Conservation (phyloP, 2,888 invertebrate genomes). For the Drosophila nigricruria region DNA sequence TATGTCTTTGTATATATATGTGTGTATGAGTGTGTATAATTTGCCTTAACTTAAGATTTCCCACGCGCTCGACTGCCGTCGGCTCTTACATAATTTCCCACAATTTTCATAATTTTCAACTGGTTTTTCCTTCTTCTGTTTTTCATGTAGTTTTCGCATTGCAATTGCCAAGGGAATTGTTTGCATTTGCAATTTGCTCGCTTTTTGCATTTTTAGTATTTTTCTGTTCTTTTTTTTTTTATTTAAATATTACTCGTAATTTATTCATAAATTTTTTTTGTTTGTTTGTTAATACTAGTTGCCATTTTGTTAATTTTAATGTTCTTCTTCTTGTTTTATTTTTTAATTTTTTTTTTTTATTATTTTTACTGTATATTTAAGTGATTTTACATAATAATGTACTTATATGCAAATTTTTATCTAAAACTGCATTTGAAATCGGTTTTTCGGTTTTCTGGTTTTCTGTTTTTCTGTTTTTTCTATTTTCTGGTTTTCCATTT, state of each 20-base stretch:
- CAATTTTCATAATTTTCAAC: slow-evolving; percentile 44
- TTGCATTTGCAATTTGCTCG: slow-evolving; percentile 53
- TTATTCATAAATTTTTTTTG: slow-evolving; percentile 70
- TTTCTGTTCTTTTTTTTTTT: not conserved
- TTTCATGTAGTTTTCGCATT: slow-evolving; percentile 43
- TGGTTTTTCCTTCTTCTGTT: slow-evolving; percentile 29
- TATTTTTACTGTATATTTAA: slow-evolving; percentile 63
- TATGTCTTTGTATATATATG: slow-evolving; percentile 15
- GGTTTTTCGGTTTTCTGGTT: slow-evolving; percentile 39
- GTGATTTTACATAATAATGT: slow-evolving; percentile 80
- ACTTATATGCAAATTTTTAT: slow-evolving; percentile 71
- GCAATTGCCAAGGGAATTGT: slow-evolving; percentile 26
- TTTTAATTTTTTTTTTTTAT: slow-evolving; percentile 31
- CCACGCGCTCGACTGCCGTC: slow-evolving; percentile 32
- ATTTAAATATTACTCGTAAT: slow-evolving; percentile 67
- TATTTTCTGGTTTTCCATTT: slow-evolving; percentile 45
- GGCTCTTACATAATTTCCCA: slow-evolving; percentile 45
- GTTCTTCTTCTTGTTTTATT: slow-evolving; percentile 22
- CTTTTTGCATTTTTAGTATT: slow-evolving; percentile 49
- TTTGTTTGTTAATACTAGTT: slow-evolving; percentile 64
- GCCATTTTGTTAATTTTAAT: slow-evolving; percentile 54
- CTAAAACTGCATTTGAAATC: slow-evolving; percentile 69
- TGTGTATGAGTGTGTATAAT: slow-evolving; percentile 49
- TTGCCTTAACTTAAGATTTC: slow-evolving; percentile 68
- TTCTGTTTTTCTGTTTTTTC: slow-evolving; percentile 2